These are phyloP conservation scores for Asbolus verrucosus DNA, from an alignment of 1,140 invertebrate genomes.

Conservation along the genomic window DNA sequence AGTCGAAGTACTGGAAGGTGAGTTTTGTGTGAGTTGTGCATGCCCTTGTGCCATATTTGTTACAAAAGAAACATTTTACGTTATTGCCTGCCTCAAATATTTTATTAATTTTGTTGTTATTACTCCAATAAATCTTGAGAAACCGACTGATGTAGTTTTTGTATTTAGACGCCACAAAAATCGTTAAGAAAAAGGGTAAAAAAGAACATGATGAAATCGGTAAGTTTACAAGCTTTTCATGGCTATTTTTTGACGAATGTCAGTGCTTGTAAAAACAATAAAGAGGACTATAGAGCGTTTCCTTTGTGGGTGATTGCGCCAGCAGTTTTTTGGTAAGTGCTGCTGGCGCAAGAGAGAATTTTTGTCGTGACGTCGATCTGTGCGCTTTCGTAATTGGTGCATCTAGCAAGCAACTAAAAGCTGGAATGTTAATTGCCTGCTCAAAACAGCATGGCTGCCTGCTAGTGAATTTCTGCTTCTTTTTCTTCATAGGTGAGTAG, in stretches of 20 bases:
- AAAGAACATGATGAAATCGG: conserved; percentile 55
- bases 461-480: conserved; percentile 42
- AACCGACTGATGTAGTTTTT: conserved; percentile 42
- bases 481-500: conserved; percentile 50
- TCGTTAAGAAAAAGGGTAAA: conserved; percentile 54
- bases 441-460: conserved; percentile 49
- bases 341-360: not conserved
- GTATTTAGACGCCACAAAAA: conserved; percentile 52
- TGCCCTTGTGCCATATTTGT: conserved; percentile 33
- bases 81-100: conserved; percentile 43
- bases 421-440: conserved; percentile 31
- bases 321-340: conserved; percentile 8
- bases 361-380: conserved; percentile 1
- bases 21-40: conserved; percentile 52
- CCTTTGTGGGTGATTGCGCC: not conserved
- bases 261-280: conserved; percentile 16
- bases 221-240: conserved; percentile 46
- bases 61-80: conserved; percentile 21
- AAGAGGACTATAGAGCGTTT: conserved; percentile 6
- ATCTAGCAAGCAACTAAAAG: conserved; percentile 32
- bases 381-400: conserved; percentile 19
- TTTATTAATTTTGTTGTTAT: conserved; percentile 24
- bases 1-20: conserved; percentile 60
- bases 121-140: conserved; percentile 31
- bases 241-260: not conserved